Percentiles rank a stretch among this genome's conserved stretches.
Evolutionary conservation across 2,113 vertebrate species (phyloP).

Genomic region (Laterallus jamaicensis): DNA sequence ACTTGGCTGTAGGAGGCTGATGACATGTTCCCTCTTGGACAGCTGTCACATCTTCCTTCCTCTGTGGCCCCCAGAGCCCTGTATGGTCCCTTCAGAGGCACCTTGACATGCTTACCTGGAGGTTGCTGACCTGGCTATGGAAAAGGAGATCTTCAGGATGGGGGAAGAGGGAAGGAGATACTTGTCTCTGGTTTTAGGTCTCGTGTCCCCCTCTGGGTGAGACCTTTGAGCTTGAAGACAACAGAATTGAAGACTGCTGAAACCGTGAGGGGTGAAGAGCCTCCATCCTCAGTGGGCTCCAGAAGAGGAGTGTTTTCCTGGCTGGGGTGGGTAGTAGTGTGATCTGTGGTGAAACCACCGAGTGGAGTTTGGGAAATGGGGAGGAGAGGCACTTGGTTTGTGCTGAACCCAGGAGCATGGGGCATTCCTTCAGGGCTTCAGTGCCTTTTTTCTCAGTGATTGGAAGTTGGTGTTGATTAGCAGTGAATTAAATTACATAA

Average conservation of each 20-base stretch:
- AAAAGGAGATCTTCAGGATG: not conserved
- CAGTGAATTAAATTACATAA: not conserved
- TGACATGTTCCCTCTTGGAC: not conserved
- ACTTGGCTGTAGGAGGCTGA: not conserved
- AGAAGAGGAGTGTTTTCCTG: not conserved
- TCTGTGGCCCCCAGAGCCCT: not conserved
- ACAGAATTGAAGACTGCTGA: not conserved
- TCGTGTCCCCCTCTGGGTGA: not conserved
- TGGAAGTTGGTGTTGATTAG: not conserved
- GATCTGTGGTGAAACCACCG: not conserved
- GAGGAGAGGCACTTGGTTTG: not conserved
- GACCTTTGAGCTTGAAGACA: not conserved
- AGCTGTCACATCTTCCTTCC: not conserved
- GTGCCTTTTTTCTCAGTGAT: not conserved
- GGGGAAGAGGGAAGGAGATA: not conserved
- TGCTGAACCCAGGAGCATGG: not conserved
- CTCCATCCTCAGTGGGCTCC: accelerated
- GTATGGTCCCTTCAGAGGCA: accelerated
- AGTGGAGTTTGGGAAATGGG: accelerated
- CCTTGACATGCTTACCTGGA: not conserved
- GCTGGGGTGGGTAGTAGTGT: not conserved
- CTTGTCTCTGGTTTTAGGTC: not conserved
- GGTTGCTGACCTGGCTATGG: not conserved
- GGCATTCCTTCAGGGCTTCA: not conserved
- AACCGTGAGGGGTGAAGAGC: not conserved